These are phyloP conservation scores for Liposcelis brunnea DNA, from an alignment of 2,888 invertebrate genomes.

Conservation along the genomic window DNA sequence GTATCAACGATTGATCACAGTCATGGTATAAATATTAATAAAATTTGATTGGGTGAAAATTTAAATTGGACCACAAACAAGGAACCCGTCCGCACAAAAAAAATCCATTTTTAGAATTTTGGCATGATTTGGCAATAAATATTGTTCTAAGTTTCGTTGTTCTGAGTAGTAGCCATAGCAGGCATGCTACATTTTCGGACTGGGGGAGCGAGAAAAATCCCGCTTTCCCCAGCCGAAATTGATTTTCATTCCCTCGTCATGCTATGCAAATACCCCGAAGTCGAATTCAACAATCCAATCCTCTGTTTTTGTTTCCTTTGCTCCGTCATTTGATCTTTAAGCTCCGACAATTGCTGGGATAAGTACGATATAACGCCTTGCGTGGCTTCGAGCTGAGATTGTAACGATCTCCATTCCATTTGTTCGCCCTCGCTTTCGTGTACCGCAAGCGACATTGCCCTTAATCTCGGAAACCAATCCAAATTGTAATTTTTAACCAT, in stretches of 20 bases:
- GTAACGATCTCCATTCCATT: constrained; percentile 75
- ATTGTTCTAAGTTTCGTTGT: too few species aligned
- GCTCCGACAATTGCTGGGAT: constrained; percentile 72
- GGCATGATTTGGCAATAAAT: too few species aligned
- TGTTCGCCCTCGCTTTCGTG: constrained; percentile 90
- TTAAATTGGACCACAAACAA: too few species aligned
- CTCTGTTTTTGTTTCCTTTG: constrained; percentile 90
- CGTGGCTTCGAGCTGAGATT: constrained; percentile 68
- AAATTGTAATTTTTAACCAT: constrained; percentile 85
- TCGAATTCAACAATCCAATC: constrained; percentile 66
- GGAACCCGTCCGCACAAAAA: too few species aligned
- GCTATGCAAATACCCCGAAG: constrained; percentile 46
- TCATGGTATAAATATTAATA: too few species aligned
- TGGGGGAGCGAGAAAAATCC: too few species aligned
- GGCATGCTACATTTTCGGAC: too few species aligned
- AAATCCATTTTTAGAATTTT: too few species aligned
- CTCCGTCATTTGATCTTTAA: constrained; percentile 91
- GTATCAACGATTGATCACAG: too few species aligned
- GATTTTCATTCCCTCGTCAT: constrained; percentile 18
- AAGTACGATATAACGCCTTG: constrained; percentile 62
- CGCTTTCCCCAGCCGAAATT: too few species aligned
- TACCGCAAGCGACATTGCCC: constrained; percentile 90
- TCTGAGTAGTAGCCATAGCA: too few species aligned
- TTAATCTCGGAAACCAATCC: constrained; percentile 98
- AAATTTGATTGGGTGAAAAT: too few species aligned